Conservation (phyloP, 1,140 invertebrate species). For the Lepidurus couesii region DNA sequence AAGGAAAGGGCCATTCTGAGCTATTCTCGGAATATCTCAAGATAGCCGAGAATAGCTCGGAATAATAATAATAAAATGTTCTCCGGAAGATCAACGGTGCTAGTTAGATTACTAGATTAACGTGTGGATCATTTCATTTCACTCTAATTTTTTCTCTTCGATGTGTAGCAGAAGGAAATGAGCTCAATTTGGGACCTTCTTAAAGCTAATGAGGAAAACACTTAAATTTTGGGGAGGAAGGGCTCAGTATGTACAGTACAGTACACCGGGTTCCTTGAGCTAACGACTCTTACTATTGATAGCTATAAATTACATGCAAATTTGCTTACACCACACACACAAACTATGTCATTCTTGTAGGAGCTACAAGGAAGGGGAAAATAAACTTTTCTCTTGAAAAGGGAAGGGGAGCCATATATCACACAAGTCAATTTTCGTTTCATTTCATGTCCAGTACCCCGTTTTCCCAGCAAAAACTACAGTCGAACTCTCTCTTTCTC, state of each 20-base stretch:
- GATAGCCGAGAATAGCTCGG: no score
- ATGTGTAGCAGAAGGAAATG: no score
- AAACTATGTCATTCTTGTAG: background rate
- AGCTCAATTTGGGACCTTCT: no score
- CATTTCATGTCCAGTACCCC: background rate
- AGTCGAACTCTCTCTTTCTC: background rate
- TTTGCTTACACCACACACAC: background rate
- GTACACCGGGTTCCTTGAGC: background rate
- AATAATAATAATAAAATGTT: no score
- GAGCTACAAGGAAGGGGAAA: background rate
- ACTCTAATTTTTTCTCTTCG: no score
- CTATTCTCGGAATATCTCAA: no score
- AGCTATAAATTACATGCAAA: background rate
- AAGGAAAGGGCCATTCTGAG: no score
- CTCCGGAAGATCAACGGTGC: no score
- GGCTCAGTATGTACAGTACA: background rate
- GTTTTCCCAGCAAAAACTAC: background rate
- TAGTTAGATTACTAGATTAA: no score
- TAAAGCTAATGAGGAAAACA: background rate
- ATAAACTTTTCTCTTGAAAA: background rate
- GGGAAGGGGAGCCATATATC: background rate
- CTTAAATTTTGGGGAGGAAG: background rate
- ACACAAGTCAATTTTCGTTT: background rate
- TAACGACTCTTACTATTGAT: constrained; percentile 1
- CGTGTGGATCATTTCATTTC: no score